Percentiles rank a stretch among this genome's conserved stretches.
These are phyloP conservation scores for Echinarachnius parma DNA, from an alignment of 53 echinoderm and acorn worm species.

Conservation along the genomic window DNA sequence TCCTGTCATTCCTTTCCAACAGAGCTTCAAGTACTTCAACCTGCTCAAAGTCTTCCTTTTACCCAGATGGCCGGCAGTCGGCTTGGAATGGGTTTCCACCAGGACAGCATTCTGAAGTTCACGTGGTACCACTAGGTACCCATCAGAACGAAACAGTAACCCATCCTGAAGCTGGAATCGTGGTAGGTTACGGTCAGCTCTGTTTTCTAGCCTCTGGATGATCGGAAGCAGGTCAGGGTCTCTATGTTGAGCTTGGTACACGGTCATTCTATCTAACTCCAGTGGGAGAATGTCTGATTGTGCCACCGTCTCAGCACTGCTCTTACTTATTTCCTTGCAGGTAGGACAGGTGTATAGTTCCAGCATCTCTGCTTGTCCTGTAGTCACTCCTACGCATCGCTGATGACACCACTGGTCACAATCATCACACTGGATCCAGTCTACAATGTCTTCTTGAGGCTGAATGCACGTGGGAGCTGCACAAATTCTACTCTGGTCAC, in stretches of 20 bases:
- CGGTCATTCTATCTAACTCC: too few species aligned
- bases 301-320: too few species aligned
- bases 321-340: slow-evolving; percentile 4
- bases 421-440: slow-evolving; percentile 56
- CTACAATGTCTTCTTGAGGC: slow-evolving; percentile 9
- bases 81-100: slow-evolving; percentile 30
- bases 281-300: background rate
- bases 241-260: background rate
- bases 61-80: slow-evolving; percentile 55
- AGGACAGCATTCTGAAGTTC: slow-evolving; percentile 18
- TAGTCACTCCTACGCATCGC: slow-evolving; percentile 33
- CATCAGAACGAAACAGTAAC: background rate
- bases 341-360: slow-evolving; percentile 20
- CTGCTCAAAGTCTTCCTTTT: slow-evolving; percentile 47
- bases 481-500: slow-evolving; percentile 7
- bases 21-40: slow-evolving; percentile 10
- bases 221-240: background rate
- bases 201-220: background rate
- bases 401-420: slow-evolving; percentile 52
- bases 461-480: slow-evolving; percentile 26
- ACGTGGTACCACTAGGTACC: slow-evolving; percentile 6
- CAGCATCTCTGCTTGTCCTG: background rate
- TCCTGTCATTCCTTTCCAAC: slow-evolving; percentile 21
- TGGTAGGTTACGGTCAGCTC: background rate
- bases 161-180: background rate